These are phyloP conservation scores for Xiphophorus birchmanni DNA, from an alignment of 2,797 vertebrate species.

Conservation along the genomic window DNA sequence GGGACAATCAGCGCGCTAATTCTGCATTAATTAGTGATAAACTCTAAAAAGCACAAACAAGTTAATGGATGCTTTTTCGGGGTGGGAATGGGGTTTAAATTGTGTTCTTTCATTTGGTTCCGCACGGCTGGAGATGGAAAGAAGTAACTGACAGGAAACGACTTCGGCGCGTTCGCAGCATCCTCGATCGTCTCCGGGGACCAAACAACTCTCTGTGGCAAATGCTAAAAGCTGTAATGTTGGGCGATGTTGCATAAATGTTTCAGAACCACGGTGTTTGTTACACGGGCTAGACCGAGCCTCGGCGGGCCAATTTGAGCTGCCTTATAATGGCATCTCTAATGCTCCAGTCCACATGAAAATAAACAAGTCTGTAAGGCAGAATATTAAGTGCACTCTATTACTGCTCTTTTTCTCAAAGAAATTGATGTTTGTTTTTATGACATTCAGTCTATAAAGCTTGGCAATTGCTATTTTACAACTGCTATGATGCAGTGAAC, in stretches of 20 bases:
- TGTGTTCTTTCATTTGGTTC: constrained; percentile 13
- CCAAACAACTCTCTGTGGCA: constrained; percentile 42
- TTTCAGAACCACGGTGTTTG: constrained; percentile 63
- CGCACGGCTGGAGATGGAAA: constrained; percentile 17
- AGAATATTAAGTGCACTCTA: constrained; percentile 68
- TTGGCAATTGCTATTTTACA: constrained; percentile 37
- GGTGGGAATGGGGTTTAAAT: constrained; percentile 6
- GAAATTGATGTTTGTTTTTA: constrained; percentile 67
- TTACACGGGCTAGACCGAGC: constrained; percentile 50
- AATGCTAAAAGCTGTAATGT: constrained; percentile 61
- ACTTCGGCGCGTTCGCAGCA: constrained; percentile 25
- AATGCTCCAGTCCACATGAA: constrained; percentile 70
- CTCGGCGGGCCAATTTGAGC: constrained; percentile 67
- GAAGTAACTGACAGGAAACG: constrained; percentile 32
- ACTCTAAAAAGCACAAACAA: constrained; percentile 43
- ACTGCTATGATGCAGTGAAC: constrained; percentile 42
- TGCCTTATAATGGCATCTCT: constrained; percentile 70
- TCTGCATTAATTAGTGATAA: constrained; percentile 54
- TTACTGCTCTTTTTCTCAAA: constrained; percentile 66
- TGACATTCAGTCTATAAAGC: constrained; percentile 57
- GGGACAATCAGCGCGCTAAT: constrained; percentile 50
- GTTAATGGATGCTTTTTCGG: constrained; percentile 46
- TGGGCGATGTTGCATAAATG: constrained; percentile 69
- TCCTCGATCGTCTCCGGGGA: constrained; percentile 56
- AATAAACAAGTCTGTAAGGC: constrained; percentile 76